Evolutionary conservation across 2,113 vertebrate genomes (phyloP), one percentile per base, ranked within the genome.

Genomic region (Jacana jacana): DNA sequence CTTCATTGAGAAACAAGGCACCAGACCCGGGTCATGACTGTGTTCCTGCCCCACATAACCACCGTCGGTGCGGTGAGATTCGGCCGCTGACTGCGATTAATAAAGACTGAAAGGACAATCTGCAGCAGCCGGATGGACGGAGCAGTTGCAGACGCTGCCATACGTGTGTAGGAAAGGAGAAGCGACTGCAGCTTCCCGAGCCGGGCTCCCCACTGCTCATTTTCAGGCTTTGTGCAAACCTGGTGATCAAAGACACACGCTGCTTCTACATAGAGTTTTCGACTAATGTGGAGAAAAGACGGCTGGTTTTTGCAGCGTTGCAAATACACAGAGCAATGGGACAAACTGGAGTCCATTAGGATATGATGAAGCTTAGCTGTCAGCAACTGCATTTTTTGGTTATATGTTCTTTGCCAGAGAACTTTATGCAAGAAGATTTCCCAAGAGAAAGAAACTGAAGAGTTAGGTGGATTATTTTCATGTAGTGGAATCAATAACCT

Each of bases 381-480:
- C 90, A 88, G 86, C 73, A 81, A 22, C 72, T 81, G 4, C 48
- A 39, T 65, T 81, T 96, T 88, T 81, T 49, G 42, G 48, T 48
- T 86, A 20, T 75, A 25, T 64, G 33, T 81, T 95, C 52, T 71
- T 93, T 92, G 52, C 86, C 95, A 89, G 61, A 87, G 44, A 94
- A 94, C 25, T 93, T 92, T 94, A 94, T 92, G 92, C 73, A 92
- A 89, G 66, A 79, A 85, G 82, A 94, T 94, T 96, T 96, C 93
- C 94, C 72, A 49, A 4, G 88, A 90, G 86, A 81, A 91, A 44
- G 39, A 68, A 93, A 71, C 12, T 44, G 57, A 93, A 93, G 88
- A 90, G 80, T 81, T 81, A 90, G 92, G 93, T 91, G 88, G 83
- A 96, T 96, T 95, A 93, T 96, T 94, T 96, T 88, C 72, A 76